Base-by-base conservation (phyloP, 2,797 vertebrate species). In the Sebastolobus altivelis region DNA sequence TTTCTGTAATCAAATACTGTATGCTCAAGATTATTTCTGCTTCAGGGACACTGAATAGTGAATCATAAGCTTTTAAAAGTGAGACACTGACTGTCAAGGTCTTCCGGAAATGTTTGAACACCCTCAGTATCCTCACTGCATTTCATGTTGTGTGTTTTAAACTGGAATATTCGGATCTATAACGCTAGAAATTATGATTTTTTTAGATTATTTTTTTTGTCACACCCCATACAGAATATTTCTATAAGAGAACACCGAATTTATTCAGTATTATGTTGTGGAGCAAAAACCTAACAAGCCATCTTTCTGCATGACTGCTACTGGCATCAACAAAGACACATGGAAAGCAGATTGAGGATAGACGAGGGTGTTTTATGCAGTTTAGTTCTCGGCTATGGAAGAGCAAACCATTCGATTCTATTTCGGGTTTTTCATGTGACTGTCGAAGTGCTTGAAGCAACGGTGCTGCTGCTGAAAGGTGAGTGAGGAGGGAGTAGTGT, bases 341-440 rank as follows among this genome's bases (percentile, higher is more conserved):
- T 2, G 35, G 27, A 54, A 38, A 77, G 80, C 90, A 78, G 69
- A 16, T 9, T 27, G 74, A 85, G 84, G 79, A 81, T 22, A 49
- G 11, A 65, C 27, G 27, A 76, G 65, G 65, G 52, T 16, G 8
- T 80, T 59, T 85, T 63, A 46, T 79, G 74, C 83, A 62, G 29
- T 76, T 77, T 58, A 35, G 49, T 72, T 87, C 61, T 68, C 38
- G 3, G 62, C 27, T 40, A 77, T 61, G 78, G 75, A 73, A 79
- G 74, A 84, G 85, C 73, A 83, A 86, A 85, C 80, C 78, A 77
- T 82, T 63, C 11, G 82, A 87, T 87, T 91, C 77, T 85, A 88
- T 87, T 92, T 89, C 27, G 12, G 77, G 66, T 79, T 65, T 87
- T 71, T 75, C 6, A 33, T 78, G 84, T 65, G 85, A 85, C 75